Conservation (phyloP, 2,113 vertebrate genomes). For the Pedionomus torquatus region DNA sequence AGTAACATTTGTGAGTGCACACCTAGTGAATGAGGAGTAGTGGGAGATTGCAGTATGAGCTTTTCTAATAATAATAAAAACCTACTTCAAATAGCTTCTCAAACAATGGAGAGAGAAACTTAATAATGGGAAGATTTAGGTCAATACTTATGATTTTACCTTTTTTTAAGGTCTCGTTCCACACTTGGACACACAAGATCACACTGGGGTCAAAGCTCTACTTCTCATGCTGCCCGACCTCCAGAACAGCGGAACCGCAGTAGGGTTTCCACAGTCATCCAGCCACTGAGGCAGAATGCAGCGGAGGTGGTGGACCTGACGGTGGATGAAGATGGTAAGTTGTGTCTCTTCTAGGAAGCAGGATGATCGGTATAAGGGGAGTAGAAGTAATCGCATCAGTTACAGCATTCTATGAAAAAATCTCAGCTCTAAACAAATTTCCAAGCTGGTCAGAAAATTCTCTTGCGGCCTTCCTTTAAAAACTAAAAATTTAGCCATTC, state of each 20-base stretch:
- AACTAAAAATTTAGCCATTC: neutral
- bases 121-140: too few species aligned
- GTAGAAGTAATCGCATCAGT: neutral
- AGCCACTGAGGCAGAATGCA: conserved; percentile 91
- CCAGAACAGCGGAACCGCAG: conserved; percentile 89
- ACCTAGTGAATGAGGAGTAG: neutral
- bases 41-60: rapidly evolving
- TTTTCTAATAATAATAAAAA: neutral
- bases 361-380: neutral
- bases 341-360: neutral
- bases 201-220: conserved; percentile 87
- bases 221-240: conserved; percentile 82
- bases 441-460: neutral
- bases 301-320: conserved; percentile 98
- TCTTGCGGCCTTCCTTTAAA: neutral
- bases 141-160: neutral
- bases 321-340: conserved; percentile 94
- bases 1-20: neutral
- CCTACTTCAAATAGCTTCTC: neutral
- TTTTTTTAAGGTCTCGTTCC: conserved; percentile 84
- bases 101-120: neutral
- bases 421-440: neutral
- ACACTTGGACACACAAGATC: conserved; percentile 86
- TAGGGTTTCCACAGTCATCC: conserved; percentile 94
- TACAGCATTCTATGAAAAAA: neutral